Evolutionary conservation across 2,797 vertebrate genomes (phyloP).

Genomic region (Micrastur ruficollis): DNA sequence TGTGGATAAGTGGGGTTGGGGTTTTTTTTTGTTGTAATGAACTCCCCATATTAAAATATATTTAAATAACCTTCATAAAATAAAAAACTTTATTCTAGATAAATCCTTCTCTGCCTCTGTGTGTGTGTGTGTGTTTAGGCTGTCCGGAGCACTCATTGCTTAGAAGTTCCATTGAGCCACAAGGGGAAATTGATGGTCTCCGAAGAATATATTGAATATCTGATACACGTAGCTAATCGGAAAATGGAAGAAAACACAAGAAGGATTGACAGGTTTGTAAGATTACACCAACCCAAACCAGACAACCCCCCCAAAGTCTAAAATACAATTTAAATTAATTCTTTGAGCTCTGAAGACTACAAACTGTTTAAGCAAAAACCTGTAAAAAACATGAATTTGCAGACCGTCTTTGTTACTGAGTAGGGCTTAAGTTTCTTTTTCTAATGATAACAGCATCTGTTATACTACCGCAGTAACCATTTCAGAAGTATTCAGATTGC

Average conservation of each 20-base stretch:
- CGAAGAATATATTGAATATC: conserved; percentile 84
- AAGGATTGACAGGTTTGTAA: conserved; percentile 85
- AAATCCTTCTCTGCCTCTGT: not conserved
- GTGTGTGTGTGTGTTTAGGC: conserved; percentile 69
- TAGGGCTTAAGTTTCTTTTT: not conserved
- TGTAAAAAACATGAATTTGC: not conserved
- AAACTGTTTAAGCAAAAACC: not conserved
- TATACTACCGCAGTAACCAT: not conserved
- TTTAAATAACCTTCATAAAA: not conserved
- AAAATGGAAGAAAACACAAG: conserved; percentile 91
- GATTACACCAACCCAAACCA: not conserved
- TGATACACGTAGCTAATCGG: conserved; percentile 84
- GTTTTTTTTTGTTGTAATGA: not conserved
- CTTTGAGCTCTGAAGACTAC: not conserved
- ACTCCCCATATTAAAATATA: not conserved
- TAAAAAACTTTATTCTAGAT: not conserved
- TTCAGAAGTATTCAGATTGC: not conserved
- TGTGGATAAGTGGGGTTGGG: not conserved
- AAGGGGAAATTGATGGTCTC: conserved; percentile 83
- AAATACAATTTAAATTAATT: not conserved
- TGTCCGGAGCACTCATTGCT: conserved; percentile 88
- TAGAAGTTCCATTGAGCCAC: conserved; percentile 89
- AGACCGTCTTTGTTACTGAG: not conserved
- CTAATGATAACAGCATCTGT: not conserved
- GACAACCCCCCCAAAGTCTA: not conserved